A percentile compares a stretch with the other conserved stretches of the same genome.
Conservation (phyloP, 2,113 vertebrate species). For the Rana temporaria region DNA sequence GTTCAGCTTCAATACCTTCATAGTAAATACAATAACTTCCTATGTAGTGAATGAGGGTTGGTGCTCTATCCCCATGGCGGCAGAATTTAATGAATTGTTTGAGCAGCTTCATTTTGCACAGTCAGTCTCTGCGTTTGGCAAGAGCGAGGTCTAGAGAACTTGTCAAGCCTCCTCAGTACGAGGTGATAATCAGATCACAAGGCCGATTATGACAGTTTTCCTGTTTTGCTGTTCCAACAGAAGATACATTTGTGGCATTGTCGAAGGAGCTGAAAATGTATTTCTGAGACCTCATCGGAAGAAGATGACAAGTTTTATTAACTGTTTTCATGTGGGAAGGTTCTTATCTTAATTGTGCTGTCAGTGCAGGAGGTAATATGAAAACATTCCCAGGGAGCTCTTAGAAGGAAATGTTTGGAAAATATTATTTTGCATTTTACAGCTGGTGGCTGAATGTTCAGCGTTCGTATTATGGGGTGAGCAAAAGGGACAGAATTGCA, state of each 20-base stretch:
- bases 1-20: no score
- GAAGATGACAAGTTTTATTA: constrained; percentile 27
- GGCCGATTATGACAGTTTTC: constrained; percentile 1
- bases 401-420: constrained; percentile 20
- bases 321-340: constrained; percentile 3
- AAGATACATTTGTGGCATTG: neutral
- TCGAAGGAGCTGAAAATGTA: neutral
- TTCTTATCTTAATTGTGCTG: constrained; percentile 47
- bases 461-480: neutral
- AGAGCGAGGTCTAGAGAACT: neutral
- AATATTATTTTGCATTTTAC: neutral
- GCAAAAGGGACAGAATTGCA: no score
- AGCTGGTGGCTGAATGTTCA: neutral
- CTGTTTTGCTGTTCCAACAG: neutral
- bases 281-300: neutral
- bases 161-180: neutral
- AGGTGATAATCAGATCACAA: constrained; percentile 27
- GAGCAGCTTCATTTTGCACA: constrained; percentile 9
- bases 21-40: no score
- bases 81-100: constrained; percentile 10
- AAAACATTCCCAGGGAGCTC: constrained; percentile 6
- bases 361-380: constrained; percentile 5
- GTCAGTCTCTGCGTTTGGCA: neutral
- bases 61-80: neutral
- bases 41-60: constrained; percentile 10